Conservation (phyloP, 2,888 invertebrate species). For the Melangyna quadrimaculata region DNA sequence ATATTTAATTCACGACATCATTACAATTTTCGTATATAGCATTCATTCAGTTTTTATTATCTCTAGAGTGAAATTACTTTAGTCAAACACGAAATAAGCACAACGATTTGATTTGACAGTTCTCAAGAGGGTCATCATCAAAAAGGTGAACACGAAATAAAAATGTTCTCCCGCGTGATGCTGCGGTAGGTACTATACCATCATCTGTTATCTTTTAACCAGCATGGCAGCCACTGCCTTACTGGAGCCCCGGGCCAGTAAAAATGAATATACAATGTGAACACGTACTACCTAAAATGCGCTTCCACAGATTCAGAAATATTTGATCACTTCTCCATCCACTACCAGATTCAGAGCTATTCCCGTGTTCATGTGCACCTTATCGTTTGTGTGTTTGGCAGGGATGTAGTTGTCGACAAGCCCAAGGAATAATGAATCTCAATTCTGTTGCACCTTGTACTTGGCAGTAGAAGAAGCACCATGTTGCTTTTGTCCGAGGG, state of each 20-base stretch:
- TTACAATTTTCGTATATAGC: background rate
- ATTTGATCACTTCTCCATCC: conserved; percentile 47
- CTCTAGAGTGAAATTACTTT: conserved; percentile 23
- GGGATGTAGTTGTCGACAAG: conserved; percentile 31
- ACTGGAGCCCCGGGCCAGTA: conserved; percentile 36
- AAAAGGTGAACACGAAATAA: conserved; percentile 60
- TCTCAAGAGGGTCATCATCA: conserved; percentile 57
- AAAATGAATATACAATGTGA: conserved; percentile 61
- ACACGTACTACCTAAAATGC: conserved; percentile 59
- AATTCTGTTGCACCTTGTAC: conserved; percentile 41
- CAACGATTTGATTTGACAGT: conserved; percentile 54
- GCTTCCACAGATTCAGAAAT: conserved; percentile 60
- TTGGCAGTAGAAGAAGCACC: conserved; percentile 30
- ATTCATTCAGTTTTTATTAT: background rate
- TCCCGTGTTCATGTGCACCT: conserved; percentile 46
- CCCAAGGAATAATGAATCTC: conserved; percentile 14
- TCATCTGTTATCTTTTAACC: background rate
- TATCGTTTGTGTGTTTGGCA: conserved; percentile 42
- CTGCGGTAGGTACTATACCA: background rate
- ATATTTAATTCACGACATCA: conserved; percentile 13
- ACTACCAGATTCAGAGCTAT: background rate
- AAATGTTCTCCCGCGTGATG: conserved; percentile 36
- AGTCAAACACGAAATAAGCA: conserved; percentile 54
- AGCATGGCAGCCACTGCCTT: background rate
- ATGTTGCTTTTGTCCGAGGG: conserved; percentile 24